A percentile compares a stretch with the other conserved stretches of the same genome.
phyloP scores from a whole-genome alignment of 37 sponge, comb jelly and placozoan genomes.

The Halisarca cf. caerulea region DNA sequence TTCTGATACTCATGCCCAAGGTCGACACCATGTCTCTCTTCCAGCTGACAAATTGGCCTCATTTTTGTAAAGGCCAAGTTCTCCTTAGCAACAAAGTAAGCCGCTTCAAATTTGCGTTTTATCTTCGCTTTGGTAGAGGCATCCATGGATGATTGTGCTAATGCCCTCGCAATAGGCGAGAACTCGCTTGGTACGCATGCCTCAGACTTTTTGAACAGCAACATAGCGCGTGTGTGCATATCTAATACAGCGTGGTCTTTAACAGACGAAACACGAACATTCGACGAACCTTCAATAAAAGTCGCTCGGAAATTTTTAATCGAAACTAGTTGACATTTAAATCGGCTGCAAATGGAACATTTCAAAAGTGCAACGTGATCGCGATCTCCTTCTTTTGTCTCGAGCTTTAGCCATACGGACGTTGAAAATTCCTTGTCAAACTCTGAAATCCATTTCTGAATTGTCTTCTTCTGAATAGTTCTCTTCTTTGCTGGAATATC shows the following conservation, averaged over 20 bases:
- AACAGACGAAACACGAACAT: conserved; percentile 26
- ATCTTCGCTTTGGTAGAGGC: neutral
- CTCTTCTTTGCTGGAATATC: conserved; percentile 21
- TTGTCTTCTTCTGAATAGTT: conserved; percentile 21
- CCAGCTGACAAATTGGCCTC: conserved; percentile 38
- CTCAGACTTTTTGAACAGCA: conserved; percentile 25
- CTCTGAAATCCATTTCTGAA: conserved; percentile 45
- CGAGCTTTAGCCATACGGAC: conserved; percentile 34
- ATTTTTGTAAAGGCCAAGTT: conserved; percentile 54
- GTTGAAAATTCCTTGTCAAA: conserved; percentile 22
- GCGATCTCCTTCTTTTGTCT: conserved; percentile 12
- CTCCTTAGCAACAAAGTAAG: conserved; percentile 59
- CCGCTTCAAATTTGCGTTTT: conserved; percentile 42
- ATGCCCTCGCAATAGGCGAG: conserved; percentile 21
- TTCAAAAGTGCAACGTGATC: conserved; percentile 36
- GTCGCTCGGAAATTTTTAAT: conserved; percentile 40
- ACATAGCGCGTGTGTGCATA: conserved; percentile 32
- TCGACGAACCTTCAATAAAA: conserved; percentile 48
- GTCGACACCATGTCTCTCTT: conserved; percentile 43
- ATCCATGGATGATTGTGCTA: conserved; percentile 28
- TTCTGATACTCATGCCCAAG: conserved; percentile 47
- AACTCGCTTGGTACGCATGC: conserved; percentile 17
- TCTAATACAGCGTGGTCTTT: conserved; percentile 40
- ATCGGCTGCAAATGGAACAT: conserved; percentile 42
- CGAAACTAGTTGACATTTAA: conserved; percentile 9